Conservation (phyloP, 2,113 vertebrate genomes). For the Triplophysa siluroides region DNA sequence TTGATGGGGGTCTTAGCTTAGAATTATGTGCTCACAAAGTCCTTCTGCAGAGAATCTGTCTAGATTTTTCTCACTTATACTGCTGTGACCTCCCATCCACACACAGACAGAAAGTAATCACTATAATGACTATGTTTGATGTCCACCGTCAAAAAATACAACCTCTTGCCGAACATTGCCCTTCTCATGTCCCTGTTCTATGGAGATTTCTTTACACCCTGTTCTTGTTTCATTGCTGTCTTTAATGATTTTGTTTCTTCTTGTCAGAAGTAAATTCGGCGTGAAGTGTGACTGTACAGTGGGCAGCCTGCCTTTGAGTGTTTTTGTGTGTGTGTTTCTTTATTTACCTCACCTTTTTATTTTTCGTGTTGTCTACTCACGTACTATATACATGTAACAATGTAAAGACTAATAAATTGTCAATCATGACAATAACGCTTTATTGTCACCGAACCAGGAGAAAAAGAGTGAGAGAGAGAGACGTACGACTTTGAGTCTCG, state of each 20-base stretch:
- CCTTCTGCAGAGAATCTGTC: slow-evolving; percentile 28
- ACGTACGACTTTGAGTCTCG: slow-evolving; percentile 60
- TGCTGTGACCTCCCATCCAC: slow-evolving; percentile 16
- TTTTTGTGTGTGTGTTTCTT: no score
- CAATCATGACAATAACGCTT: no score
- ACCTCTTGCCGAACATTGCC: neutral
- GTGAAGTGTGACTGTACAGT: neutral
- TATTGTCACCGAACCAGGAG: neutral
- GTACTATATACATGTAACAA: no score
- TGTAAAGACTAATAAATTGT: no score
- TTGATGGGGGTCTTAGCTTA: neutral
- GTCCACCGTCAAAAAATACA: slow-evolving; percentile 1
- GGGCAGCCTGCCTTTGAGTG: neutral
- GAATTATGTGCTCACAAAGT: slow-evolving; percentile 29
- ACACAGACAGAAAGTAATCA: slow-evolving; percentile 21
- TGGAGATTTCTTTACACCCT: neutral
- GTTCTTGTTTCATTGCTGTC: slow-evolving; percentile 19
- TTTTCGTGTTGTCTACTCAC: no score
- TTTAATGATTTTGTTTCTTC: slow-evolving; percentile 11
- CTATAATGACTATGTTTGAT: slow-evolving; percentile 8
- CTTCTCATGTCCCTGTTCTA: neutral
- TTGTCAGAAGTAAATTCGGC: slow-evolving; percentile 2
- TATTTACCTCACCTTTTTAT: no score
- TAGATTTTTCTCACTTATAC: neutral
- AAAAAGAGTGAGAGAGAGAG: slow-evolving; percentile 52